Evolutionary conservation across 2,797 vertebrate genomes (phyloP), one percentile per base, ranked within the genome.

Genomic region (Hozukius guyotensis): DNA sequence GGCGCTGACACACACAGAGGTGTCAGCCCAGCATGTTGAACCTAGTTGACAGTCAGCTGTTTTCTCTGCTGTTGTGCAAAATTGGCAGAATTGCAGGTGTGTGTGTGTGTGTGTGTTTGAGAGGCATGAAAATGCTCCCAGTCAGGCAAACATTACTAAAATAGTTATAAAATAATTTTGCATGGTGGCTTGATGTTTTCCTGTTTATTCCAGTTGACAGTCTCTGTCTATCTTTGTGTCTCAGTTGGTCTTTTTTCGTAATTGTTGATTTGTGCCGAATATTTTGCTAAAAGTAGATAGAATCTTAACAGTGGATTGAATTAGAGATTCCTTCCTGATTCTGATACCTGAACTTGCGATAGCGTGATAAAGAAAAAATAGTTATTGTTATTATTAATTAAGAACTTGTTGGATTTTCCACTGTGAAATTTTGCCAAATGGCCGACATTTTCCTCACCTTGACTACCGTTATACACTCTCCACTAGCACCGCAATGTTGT

Each of bases 1-100:
- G 71, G 63, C 60, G 42, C 49, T 27, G n/a, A 55, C 52, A 22
- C 52, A 55, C 52, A 72, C 66, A 81, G 32, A 68, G 62, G 55
- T 78, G 57, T 82, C 62, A 53, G 57, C 53, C 68, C 56, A 56
- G 85, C 77, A 53, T 61, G 81, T 62, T 71, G 24, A 66, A 80
- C 62, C 73, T 46, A 52, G 59, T 53, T 74, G 46, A 27, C 85
- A 52, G 82, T 90, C 90, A 90, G 87, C 86, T 86, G 87, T 87
- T 90, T 88, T 87, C 64, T 67, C 69, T 83, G 78, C 80, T 82
- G 70, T 77, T 75, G 52, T 82, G 80, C 77, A 79, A 56, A 72
- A 79, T 42, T 34, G 52, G 52, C 34, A 66, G 27, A 57, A 25
- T 14, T 34, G 74, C 14, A 8, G 8, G n/a, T 32, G 25, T 62